Base-by-base conservation (phyloP, 2,113 vertebrate species). In the Bos javanicus region DNA sequence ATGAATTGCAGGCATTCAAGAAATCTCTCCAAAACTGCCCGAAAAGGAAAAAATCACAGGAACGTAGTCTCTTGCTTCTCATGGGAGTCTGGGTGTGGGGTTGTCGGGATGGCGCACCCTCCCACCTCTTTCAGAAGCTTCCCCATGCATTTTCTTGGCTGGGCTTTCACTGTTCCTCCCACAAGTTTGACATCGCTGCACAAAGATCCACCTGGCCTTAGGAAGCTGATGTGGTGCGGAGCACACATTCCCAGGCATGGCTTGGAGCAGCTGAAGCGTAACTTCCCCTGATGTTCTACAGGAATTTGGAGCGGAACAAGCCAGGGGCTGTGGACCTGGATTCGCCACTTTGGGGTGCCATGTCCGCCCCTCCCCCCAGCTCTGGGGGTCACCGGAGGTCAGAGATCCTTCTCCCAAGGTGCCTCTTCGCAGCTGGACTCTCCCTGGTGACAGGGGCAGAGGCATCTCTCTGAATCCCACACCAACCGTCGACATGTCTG, bases 281-380 rank as follows among this genome's bases (percentile, higher is more conserved):
- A 93, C 74, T 96, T 89, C 33, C 81, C 94, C 88, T 59, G 86
- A 92, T 78, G 74, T 67, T 56, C 93, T n/a, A 21, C 7, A 52
- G 94, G 90, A 97, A 96, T 96, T 97, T 96, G 95, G 97, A 98
- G 94, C 19, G 2, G 90, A 97, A 92, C 88, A 91, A 96, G 80
- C 80, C 28, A 86, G 92, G 85, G 56, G 80, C 60, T 1, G 1
- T 71, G 78, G 84, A 94, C 64, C 92, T 46, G 83, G 62, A 93
- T 39, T 97, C 7, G 46, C 33, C 28, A 64, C 62, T 96, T 94
- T 62, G 36, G 62, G 92, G 94, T 88, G 76, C 87, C 54, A 90
- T 94, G 81, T 95, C 93, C 1, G 8, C 89, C 30, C 71, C 48
- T 10, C 43, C 50, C 36, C 46, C 14, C 67, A 13, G 26, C 36